Conservation (phyloP, 1,140 invertebrate species). For the Zophobas atratus region DNA sequence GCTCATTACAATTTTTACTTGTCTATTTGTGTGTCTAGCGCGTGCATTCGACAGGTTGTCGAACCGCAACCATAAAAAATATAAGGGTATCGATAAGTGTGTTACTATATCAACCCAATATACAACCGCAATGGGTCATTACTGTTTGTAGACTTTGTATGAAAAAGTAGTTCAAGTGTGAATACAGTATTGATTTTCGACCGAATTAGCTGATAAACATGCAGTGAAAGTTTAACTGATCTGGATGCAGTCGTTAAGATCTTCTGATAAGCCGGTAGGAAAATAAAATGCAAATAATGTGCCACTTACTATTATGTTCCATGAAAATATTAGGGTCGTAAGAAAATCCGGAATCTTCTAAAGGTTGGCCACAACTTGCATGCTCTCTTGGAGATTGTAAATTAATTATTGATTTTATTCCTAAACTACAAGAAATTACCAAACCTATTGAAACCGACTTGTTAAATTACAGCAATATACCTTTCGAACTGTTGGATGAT, state of each 20-base stretch:
- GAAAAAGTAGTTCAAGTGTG: background rate
- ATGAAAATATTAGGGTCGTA: conserved; percentile 87
- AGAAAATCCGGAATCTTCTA: conserved; percentile 82
- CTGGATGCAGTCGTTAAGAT: background rate
- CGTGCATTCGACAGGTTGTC: background rate
- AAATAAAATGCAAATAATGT: too few species aligned
- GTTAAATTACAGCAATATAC: conserved; percentile 67
- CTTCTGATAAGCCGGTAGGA: background rate
- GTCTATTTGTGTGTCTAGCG: background rate
- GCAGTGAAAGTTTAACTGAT: background rate
- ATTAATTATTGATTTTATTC: conserved; percentile 88
- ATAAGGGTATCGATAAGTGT: background rate
- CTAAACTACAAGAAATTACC: conserved; percentile 73
- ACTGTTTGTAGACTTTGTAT: background rate
- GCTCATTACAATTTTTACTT: too few species aligned
- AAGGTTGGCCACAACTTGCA: conserved; percentile 81
- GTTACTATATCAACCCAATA: background rate
- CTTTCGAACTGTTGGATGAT: conserved; percentile 85
- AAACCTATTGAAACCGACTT: conserved; percentile 9
- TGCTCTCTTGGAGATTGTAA: conserved; percentile 90
- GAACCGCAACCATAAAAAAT: background rate
- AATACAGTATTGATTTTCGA: background rate
- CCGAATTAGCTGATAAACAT: background rate
- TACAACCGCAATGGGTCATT: too few species aligned
- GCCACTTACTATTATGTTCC: conserved; percentile 84